Base-by-base conservation (phyloP, 2,888 invertebrate genomes). In the Rhagonycha fulva region DNA sequence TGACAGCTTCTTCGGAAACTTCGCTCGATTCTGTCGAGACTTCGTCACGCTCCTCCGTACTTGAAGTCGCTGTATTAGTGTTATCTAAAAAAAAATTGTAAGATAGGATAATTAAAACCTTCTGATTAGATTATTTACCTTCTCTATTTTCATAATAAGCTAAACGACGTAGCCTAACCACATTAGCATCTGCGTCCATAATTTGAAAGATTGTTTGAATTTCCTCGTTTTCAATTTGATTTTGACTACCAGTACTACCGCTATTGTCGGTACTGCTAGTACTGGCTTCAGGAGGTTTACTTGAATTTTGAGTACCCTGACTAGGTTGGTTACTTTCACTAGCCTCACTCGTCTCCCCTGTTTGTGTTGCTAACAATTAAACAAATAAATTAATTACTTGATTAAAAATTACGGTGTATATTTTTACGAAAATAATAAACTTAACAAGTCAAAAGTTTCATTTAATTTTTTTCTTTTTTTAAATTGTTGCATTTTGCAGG, bases 181-280 rank as follows among this genome's bases (percentile, higher is more conserved):
- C 81, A 75, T 80, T 84, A 14, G 84, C 79, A 76, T 91, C 90
- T 2, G 90, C 89, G 82, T 91, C 91, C 91, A 92, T 92, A 1
- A 91, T 90, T 82, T 89, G 89, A 67, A 92, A 90, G 76, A 92
- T 91, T 81, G 88, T 89, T 80, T 89, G 89, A 88, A 82, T 82
- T 73, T 83, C 85, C 47, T 84, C 82, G 23, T 82, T 76, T 32
- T 74, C 74, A 30, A 19, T 32, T 19, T n/a, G 14, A 69, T 73
- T 67, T 11, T 24, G 23, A 7, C n/a, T 47, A 4, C 47, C 47
- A 14, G 26, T 62, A 14, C 23, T 32, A 14, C 26, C 26, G 5
- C 26, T 47, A 10, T 68, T 68, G 62, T 47, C 24, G n/a, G 62
- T 62, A 47, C 72, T 74, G 68, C 79, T 81, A 3, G 80, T 79